These are phyloP conservation scores for Anastrepha obliqua DNA, from an alignment of 1,140 invertebrate genomes.

Conservation along the genomic window DNA sequence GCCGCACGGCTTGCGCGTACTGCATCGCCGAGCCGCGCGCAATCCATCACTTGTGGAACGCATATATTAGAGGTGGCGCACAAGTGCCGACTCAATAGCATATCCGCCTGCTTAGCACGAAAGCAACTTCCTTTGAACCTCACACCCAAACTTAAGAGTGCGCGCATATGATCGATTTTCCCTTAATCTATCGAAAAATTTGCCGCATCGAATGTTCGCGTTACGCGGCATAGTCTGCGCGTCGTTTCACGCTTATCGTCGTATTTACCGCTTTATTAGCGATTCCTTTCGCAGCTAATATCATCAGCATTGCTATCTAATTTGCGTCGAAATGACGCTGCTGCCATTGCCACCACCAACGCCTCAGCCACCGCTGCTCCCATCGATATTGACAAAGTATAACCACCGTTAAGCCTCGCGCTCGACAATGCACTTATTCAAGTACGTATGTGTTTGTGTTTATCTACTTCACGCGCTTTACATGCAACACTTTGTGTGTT, in stretches of 20 bases:
- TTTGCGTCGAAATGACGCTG: neutral
- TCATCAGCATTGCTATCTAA: conserved; percentile 15
- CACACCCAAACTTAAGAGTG: neutral
- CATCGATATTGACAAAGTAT: neutral
- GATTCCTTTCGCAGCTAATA: conserved; percentile 38
- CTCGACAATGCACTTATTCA: neutral
- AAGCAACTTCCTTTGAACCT: neutral
- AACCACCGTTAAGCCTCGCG: conserved; percentile 24
- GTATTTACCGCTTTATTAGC: conserved; percentile 46
- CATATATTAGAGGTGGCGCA: neutral
- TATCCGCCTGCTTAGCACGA: neutral
- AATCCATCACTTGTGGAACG: neutral
- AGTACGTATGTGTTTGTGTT: neutral
- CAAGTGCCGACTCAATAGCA: neutral
- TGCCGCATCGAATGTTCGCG: conserved; percentile 8
- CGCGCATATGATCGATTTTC: neutral
- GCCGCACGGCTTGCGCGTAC: neutral
- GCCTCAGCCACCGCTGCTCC: neutral
- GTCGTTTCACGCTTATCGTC: neutral
- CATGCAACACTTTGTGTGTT: neutral
- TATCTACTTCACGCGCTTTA: neutral
- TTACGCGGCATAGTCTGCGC: neutral
- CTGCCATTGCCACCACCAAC: neutral
- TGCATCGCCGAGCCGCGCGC: neutral
- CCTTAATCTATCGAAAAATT: conserved; percentile 11